A percentile compares a stretch with the other conserved stretches of the same genome.
These are phyloP conservation scores for Xyrichtys novacula DNA, from an alignment of 2,797 vertebrate genomes.

Conservation along the genomic window DNA sequence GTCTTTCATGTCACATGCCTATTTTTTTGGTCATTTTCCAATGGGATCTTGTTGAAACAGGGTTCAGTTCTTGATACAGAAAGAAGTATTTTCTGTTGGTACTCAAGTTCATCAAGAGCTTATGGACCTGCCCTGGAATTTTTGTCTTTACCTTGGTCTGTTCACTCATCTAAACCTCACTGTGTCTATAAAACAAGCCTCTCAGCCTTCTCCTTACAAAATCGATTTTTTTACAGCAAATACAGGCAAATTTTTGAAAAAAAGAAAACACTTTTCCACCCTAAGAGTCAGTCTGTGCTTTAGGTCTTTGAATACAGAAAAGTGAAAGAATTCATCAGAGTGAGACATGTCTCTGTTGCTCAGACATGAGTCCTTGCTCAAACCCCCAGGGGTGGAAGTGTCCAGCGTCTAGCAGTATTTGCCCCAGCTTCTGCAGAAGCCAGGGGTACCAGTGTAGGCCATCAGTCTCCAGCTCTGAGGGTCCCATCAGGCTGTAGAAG, in stretches of 20 bases:
- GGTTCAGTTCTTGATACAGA: constrained; percentile 1
- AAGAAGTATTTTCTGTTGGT: constrained; percentile 9
- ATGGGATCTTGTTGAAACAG: not conserved
- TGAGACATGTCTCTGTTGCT: constrained; percentile 40
- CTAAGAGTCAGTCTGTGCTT: constrained; percentile 46
- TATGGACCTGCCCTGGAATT: constrained; percentile 10
- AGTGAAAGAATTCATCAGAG: constrained; percentile 38
- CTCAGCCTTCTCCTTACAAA: constrained; percentile 13
- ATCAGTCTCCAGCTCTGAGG: constrained; percentile 77
- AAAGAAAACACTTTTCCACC: constrained; percentile 45
- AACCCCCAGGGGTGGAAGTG: constrained; percentile 91
- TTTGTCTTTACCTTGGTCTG: not conserved
- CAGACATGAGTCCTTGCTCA: constrained; percentile 57
- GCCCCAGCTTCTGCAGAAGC: constrained; percentile 90
- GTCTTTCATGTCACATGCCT: constrained; percentile 26
- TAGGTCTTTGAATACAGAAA: constrained; percentile 41
- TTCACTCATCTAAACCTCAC: constrained; percentile 1
- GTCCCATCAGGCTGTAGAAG: constrained; percentile 84
- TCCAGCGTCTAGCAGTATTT: constrained; percentile 85
- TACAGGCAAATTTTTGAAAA: constrained; percentile 42
- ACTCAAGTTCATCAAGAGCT: constrained; percentile 10
- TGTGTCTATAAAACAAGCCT: constrained; percentile 6
- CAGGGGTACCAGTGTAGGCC: constrained; percentile 95
- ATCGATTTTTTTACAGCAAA: constrained; percentile 46
- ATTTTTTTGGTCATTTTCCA: constrained; percentile 12